Evolutionary conservation across 2,797 vertebrate species (phyloP).

Genomic region (Falco rusticolus): DNA sequence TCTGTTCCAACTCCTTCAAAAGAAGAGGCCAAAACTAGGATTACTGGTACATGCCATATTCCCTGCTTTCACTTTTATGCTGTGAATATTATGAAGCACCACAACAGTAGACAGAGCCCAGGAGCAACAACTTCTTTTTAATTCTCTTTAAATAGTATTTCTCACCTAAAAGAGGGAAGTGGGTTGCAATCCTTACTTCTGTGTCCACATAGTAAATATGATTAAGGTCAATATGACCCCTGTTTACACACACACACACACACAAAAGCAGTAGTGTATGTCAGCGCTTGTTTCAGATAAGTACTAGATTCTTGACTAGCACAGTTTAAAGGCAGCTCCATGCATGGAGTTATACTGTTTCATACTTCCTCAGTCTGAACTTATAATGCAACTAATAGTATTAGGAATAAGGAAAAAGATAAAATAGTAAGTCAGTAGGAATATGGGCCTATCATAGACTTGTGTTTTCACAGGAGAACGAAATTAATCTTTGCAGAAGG

Average conservation of each 20-base stretch:
- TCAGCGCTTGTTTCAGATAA: background rate
- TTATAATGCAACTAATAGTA: background rate
- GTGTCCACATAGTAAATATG: background rate
- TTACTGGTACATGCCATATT: background rate
- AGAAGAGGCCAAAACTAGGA: background rate
- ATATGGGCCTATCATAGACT: background rate
- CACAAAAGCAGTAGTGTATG: background rate
- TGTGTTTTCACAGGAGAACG: background rate
- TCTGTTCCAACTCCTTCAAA: background rate
- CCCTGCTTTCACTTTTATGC: background rate
- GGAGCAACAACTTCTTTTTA: background rate
- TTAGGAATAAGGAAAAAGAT: background rate
- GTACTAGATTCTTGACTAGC: background rate
- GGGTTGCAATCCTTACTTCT: background rate
- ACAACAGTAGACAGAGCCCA: background rate
- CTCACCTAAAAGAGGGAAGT: background rate
- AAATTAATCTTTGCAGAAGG: background rate
- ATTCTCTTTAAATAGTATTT: background rate
- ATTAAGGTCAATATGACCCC: background rate
- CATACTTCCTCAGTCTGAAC: background rate
- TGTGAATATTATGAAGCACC: background rate
- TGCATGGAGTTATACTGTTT: background rate
- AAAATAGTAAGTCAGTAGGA: background rate
- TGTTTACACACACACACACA: background rate
- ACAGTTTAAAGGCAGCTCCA: background rate